These are phyloP conservation scores for Pseudorasbora parva DNA, from an alignment of 2,113 vertebrate species.

Conservation along the genomic window DNA sequence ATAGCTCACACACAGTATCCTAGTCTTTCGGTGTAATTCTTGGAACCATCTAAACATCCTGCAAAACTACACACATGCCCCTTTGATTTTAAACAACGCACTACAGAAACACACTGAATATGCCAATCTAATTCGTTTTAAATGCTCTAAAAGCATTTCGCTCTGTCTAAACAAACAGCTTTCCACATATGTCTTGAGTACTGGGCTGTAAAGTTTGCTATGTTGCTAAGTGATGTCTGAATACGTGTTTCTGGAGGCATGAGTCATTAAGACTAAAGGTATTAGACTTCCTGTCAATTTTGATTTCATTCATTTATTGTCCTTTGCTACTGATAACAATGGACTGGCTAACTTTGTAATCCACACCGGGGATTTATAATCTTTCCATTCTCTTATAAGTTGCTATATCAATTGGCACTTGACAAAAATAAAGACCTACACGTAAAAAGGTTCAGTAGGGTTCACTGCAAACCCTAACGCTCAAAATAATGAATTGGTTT, in stretches of 20 bases:
- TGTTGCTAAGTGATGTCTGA: constrained; percentile 2
- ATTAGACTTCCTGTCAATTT: not conserved
- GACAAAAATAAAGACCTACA: not conserved
- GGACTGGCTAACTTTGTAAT: not conserved
- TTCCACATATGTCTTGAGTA: not conserved
- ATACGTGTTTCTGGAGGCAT: not conserved
- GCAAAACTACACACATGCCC: not conserved
- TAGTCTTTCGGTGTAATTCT: not conserved
- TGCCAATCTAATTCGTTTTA: not conserved
- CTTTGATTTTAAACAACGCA: not conserved
- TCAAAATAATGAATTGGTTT: too few species aligned
- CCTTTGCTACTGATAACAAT: constrained; percentile 4
- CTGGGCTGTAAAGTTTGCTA: not conserved
- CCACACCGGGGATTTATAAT: not conserved
- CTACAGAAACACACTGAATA: not conserved
- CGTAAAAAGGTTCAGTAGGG: too few species aligned
- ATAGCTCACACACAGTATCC: not conserved
- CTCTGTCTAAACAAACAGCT: not conserved
- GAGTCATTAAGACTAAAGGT: not conserved
- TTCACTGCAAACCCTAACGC: too few species aligned
- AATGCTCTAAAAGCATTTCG: not conserved
- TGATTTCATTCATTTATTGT: constrained; percentile 12
- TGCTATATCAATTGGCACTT: not conserved
- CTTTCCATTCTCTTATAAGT: not conserved
- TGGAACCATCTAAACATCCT: not conserved